Conservation (phyloP, 2,113 vertebrate species). For the Sebastes schlegelii region DNA sequence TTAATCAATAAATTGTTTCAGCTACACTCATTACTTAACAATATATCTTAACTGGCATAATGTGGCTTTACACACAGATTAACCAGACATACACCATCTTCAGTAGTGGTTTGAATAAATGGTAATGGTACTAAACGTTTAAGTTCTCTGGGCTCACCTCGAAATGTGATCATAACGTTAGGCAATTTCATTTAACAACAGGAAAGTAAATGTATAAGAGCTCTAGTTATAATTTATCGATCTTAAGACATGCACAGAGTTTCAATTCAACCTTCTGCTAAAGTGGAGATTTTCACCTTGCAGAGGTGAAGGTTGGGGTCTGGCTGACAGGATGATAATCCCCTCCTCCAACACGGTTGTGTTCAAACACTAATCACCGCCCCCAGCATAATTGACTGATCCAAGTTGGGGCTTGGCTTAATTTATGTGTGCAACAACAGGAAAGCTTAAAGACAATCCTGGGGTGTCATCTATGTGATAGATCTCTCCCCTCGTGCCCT, state of each 20-base stretch:
- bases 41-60: neutral
- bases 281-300: constrained; percentile 64
- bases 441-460: constrained; percentile 83
- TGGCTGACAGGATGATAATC: constrained; percentile 80
- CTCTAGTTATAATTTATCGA: constrained; percentile 3
- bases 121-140: neutral
- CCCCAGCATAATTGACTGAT: constrained; percentile 76
- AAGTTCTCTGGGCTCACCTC: constrained; percentile 17
- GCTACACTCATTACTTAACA: neutral
- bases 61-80: neutral
- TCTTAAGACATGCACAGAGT: constrained; percentile 23
- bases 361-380: constrained; percentile 81
- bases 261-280: constrained; percentile 24
- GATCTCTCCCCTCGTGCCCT: constrained; percentile 65
- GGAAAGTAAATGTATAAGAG: constrained; percentile 18
- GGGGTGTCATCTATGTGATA: constrained; percentile 74
- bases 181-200: constrained; percentile 19
- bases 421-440: constrained; percentile 80
- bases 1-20: neutral
- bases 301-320: constrained; percentile 78
- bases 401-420: constrained; percentile 69
- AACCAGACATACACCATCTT: neutral
- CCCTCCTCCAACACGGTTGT: constrained; percentile 76
- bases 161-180: constrained; percentile 7
- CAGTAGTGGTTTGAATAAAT: neutral